Conservation (phyloP, 2,113 vertebrate genomes). For the Oncorhynchus kisutch region DNA sequence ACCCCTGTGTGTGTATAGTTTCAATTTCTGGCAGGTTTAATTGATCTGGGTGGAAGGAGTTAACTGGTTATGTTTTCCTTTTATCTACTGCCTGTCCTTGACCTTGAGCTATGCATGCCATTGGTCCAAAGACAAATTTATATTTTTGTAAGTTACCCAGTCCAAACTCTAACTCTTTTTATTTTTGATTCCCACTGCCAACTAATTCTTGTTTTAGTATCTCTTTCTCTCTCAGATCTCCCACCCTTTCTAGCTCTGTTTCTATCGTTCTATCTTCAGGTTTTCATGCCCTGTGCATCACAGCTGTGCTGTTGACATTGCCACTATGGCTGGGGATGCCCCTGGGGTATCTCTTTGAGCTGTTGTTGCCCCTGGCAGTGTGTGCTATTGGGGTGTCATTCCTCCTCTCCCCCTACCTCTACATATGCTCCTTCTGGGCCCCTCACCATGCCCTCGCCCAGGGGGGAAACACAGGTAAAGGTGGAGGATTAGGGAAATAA, state of each 20-base stretch:
- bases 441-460: constrained; percentile 75
- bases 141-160: background rate
- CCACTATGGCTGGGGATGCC: constrained; percentile 68
- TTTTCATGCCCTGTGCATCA: constrained; percentile 77
- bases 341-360: constrained; percentile 74
- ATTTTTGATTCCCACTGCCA: background rate
- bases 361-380: constrained; percentile 78
- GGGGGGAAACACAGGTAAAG: constrained; percentile 87
- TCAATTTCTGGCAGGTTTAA: background rate
- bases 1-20: background rate
- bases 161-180: background rate
- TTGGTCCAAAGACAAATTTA: background rate
- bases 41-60: background rate
- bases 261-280: constrained; percentile 65
- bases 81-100: constrained; percentile 2
- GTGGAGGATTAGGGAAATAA: background rate
- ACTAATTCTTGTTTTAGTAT: background rate
- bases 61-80: background rate
- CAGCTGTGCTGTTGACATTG: constrained; percentile 62
- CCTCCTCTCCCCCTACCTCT: constrained; percentile 80
- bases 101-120: background rate
- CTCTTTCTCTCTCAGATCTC: background rate
- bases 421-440: constrained; percentile 75
- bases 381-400: constrained; percentile 70
- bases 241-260: background rate